Conservation (phyloP, 2,113 vertebrate genomes). For the Verasper variegatus region DNA sequence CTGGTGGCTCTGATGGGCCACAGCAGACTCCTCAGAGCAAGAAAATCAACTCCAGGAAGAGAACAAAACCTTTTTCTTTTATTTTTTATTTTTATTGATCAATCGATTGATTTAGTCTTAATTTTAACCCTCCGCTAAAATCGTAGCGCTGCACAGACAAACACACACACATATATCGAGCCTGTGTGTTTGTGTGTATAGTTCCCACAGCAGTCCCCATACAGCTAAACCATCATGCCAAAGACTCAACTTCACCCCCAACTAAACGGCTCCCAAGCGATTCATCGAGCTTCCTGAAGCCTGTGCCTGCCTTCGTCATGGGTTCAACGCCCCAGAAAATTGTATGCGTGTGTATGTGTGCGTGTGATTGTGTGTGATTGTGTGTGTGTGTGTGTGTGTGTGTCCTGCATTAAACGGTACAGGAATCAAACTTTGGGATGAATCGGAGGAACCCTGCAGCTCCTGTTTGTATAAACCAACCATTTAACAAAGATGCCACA, state of each 20-base stretch:
- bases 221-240: slow-evolving; percentile 87
- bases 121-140: slow-evolving; percentile 46
- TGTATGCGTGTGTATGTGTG: slow-evolving; percentile 4
- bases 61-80: slow-evolving; percentile 17
- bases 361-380: slow-evolving; percentile 1
- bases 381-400: neutral
- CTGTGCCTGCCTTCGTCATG: slow-evolving; percentile 74
- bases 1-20: slow-evolving; percentile 55
- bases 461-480: slow-evolving; percentile 40
- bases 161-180: slow-evolving; percentile 30
- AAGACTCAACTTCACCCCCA: slow-evolving; percentile 77
- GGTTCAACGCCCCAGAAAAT: slow-evolving; percentile 56
- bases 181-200: slow-evolving; percentile 58
- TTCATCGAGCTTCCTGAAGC: slow-evolving; percentile 73
- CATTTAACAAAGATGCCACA: slow-evolving; percentile 39
- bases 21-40: slow-evolving; percentile 49
- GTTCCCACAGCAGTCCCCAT: slow-evolving; percentile 73
- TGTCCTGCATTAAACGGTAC: neutral
- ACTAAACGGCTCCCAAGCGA: slow-evolving; percentile 60
- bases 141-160: slow-evolving; percentile 35
- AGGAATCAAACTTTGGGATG: slow-evolving; percentile 22
- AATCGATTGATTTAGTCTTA: slow-evolving; percentile 25
- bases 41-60: slow-evolving; percentile 36
- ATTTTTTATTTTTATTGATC: slow-evolving; percentile 16
- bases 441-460: slow-evolving; percentile 48